A percentile compares a stretch with the other conserved stretches of the same genome.
These are phyloP conservation scores for Colaptes auratus DNA, from an alignment of 2,113 vertebrate genomes.

Conservation along the genomic window DNA sequence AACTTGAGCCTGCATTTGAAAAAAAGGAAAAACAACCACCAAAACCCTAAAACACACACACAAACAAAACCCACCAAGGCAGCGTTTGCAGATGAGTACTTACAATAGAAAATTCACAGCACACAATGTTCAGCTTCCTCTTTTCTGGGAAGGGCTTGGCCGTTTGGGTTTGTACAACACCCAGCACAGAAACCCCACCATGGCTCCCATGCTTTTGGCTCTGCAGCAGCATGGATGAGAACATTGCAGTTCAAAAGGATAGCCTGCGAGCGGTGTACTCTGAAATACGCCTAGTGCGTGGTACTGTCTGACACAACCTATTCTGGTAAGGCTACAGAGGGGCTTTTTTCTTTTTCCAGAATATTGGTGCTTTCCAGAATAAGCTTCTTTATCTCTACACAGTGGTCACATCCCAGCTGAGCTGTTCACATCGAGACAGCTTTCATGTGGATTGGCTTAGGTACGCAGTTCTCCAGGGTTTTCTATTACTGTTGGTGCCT, in stretches of 20 bases:
- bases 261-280: background rate
- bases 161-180: accelerated
- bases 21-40: accelerated
- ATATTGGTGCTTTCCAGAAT: background rate
- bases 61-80: background rate
- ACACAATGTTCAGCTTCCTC: background rate
- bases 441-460: background rate
- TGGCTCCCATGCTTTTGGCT: background rate
- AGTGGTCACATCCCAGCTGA: background rate
- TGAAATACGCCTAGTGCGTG: background rate
- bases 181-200: background rate
- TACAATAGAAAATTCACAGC: background rate
- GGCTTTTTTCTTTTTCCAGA: background rate
- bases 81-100: background rate
- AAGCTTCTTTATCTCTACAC: background rate
- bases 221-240: background rate
- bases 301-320: background rate
- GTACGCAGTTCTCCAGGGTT: background rate
- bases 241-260: background rate
- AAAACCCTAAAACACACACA: background rate
- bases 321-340: background rate
- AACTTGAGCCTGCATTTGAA: background rate
- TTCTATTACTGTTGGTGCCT: background rate
- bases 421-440: background rate
- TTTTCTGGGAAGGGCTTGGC: background rate